Percentiles rank a stretch among this genome's conserved stretches.
phyloP scores from a whole-genome alignment of 2,797 vertebrate species.

The Kryptopterus vitreolus region DNA sequence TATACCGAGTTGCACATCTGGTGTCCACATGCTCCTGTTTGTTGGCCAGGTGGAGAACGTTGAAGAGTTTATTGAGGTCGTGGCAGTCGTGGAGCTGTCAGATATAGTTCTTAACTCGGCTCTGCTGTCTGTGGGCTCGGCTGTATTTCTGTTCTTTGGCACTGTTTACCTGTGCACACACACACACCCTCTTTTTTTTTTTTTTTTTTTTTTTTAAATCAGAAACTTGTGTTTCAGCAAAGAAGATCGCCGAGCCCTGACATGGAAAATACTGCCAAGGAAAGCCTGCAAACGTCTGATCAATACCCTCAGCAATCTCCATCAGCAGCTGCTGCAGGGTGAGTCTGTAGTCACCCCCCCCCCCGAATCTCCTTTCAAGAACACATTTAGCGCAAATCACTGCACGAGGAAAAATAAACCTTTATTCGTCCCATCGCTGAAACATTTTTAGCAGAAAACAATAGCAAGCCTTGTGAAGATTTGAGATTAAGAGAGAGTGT shows the following conservation, averaged over 20 bases:
- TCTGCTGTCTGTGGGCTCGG: constrained; percentile 13
- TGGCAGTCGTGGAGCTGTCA: constrained; percentile 30
- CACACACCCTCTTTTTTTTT: constrained; percentile 9
- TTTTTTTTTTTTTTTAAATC: too few species aligned
- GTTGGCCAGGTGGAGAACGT: constrained; percentile 21
- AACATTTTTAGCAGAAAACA: constrained; percentile 1
- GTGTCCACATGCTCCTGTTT: constrained; percentile 51
- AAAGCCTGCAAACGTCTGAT: constrained; percentile 97
- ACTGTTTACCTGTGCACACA: constrained; percentile 20
- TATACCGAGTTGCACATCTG: constrained; percentile 40
- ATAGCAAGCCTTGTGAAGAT: constrained; percentile 38
- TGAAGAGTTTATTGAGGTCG: constrained; percentile 25
- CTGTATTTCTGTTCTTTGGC: neutral
- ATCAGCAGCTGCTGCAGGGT: constrained; percentile 92
- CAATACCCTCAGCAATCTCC: constrained; percentile 86
- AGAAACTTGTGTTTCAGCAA: constrained; percentile 72
- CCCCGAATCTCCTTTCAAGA: neutral
- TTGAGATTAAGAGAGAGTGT: constrained; percentile 30
- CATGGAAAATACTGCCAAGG: constrained; percentile 96
- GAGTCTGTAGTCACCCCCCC: constrained; percentile 65
- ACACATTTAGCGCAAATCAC: constrained; percentile 10
- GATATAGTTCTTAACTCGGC: constrained; percentile 24
- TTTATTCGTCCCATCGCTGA: too few species aligned
- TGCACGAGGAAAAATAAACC: constrained; percentile 30
- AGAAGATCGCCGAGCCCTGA: constrained; percentile 91